These are phyloP conservation scores for Halocaridina rubra DNA, from an alignment of 2,888 invertebrate genomes.

Conservation along the genomic window DNA sequence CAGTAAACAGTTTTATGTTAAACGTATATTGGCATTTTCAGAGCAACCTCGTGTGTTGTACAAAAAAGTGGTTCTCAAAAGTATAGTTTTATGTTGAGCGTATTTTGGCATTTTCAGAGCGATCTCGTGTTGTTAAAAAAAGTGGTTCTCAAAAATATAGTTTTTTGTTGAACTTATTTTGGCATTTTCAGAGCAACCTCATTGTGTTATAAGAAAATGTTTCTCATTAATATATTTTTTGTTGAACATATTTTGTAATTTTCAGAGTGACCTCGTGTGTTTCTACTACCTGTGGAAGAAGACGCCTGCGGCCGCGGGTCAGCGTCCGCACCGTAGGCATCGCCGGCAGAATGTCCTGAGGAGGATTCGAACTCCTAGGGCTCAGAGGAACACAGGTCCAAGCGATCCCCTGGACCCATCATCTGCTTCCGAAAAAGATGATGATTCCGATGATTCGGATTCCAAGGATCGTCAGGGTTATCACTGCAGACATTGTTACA, in stretches of 20 bases:
- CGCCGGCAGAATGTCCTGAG: slow-evolving; percentile 87
- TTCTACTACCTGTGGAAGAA: slow-evolving; percentile 99
- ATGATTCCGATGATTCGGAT: slow-evolving; percentile 63
- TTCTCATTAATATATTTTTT: no score
- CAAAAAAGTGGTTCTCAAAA: no score
- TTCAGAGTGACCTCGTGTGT: slow-evolving; percentile 92
- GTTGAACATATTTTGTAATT: slow-evolving; percentile 58
- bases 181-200: no score
- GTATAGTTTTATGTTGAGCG: no score
- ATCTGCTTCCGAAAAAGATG: slow-evolving; percentile 63
- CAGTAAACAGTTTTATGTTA: no score
- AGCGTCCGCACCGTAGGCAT: slow-evolving; percentile 88
- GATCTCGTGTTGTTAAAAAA: no score
- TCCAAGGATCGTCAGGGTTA: slow-evolving; percentile 62
- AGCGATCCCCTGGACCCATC: slow-evolving; percentile 64
- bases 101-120: no score
- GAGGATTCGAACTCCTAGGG: slow-evolving; percentile 87
- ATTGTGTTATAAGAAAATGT: no score
- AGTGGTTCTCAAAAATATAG: no score
- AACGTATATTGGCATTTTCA: no score
- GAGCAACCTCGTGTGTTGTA: no score
- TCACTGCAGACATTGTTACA: slow-evolving; percentile 63
- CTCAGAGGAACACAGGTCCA: slow-evolving; percentile 77
- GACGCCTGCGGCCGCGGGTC: slow-evolving; percentile 96
- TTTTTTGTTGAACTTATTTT: no score